Base-by-base conservation (phyloP, 2,888 invertebrate genomes). In the Caenorhabditis sp. region DNA sequence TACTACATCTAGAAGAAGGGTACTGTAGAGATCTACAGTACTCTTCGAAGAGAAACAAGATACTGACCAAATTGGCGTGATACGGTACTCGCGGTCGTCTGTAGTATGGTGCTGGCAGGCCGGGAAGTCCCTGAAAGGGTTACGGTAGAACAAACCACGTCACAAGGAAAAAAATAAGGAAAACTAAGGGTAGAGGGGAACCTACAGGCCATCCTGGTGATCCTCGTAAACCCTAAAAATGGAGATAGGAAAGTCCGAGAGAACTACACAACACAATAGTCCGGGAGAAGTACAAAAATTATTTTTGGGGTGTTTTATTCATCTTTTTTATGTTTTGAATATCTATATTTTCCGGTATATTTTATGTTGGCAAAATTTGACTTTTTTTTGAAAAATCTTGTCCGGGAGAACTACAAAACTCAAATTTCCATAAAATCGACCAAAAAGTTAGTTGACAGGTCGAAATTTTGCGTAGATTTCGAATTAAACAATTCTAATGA, bases 151-250 rank as follows among this genome's bases (percentile, higher is more conserved):
- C 31, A 31, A 31, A 53, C 50, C 38, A 58, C 36, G 12, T 12
- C 4, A 58, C 4, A 38, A 58, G 1, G 20, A 12, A 58, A 26
- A n/a, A n/a, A n/a, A n/a, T n/a, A n/a, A n/a, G n/a, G n/a, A n/a
- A n/a, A n/a, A n/a, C n/a, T n/a, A n/a, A n/a, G n/a, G n/a, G n/a
- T n/a, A n/a, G n/a, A n/a, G n/a, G n/a, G n/a, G 17, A 17, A n/a
- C 50, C 20, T 49, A 74, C 73, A 54, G 73, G 73, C 73, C 73
- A 74, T 63, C 73, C 73, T 38, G 65, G 65, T 31, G 67, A 67
- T 66, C 74, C 83, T 70, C 80, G 80, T 64, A 66, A 77, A 70
- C 59, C 83, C 83, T 83, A 64, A 72, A 82, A 80, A n/a, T n/a
- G n/a, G 2, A 12, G 21, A n/a, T n/a, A n/a, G n/a, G n/a, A n/a